Conservation (phyloP, 1,140 invertebrate genomes). For the Brachionus rubens region DNA sequence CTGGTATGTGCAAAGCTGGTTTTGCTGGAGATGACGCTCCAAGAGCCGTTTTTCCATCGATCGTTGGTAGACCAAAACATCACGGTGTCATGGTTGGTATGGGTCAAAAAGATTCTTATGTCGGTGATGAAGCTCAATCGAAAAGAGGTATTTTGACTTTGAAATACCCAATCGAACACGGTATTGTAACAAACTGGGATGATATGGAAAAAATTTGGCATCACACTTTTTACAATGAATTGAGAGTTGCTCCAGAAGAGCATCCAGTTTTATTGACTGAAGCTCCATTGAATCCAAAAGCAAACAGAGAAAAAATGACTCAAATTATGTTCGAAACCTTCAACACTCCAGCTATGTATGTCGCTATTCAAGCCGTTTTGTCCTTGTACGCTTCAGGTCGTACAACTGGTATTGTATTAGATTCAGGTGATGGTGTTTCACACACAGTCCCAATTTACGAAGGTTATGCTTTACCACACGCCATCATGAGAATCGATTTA, state of each 20-base stretch:
- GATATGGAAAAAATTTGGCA: constrained; percentile 70
- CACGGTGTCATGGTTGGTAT: constrained; percentile 60
- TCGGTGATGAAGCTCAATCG: no score
- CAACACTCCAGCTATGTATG: constrained; percentile 70
- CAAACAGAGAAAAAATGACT: constrained; percentile 60
- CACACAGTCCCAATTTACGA: constrained; percentile 92
- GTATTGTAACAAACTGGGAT: no score
- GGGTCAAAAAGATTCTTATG: constrained; percentile 75
- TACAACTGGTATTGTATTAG: constrained; percentile 88
- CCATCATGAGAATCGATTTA: constrained; percentile 81
- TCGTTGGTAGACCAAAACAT: constrained; percentile 74
- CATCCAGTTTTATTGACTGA: constrained; percentile 86
- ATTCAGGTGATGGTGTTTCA: constrained; percentile 87
- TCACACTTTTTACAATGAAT: constrained; percentile 68
- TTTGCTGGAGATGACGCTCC: constrained; percentile 81
- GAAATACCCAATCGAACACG: no score
- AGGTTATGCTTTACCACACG: constrained; percentile 71
- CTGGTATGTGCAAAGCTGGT: constrained; percentile 80
- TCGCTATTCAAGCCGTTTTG: constrained; percentile 80
- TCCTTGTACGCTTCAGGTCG: constrained; percentile 87
- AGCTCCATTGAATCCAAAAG: constrained; percentile 75
- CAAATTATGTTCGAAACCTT: constrained; percentile 53
- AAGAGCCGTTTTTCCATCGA: constrained; percentile 78
- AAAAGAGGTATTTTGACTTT: no score
- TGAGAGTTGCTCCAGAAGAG: constrained; percentile 87